These are phyloP conservation scores for Archaeoteleia sp. DNA, from an alignment of 2,888 invertebrate species.

Conservation along the genomic window DNA sequence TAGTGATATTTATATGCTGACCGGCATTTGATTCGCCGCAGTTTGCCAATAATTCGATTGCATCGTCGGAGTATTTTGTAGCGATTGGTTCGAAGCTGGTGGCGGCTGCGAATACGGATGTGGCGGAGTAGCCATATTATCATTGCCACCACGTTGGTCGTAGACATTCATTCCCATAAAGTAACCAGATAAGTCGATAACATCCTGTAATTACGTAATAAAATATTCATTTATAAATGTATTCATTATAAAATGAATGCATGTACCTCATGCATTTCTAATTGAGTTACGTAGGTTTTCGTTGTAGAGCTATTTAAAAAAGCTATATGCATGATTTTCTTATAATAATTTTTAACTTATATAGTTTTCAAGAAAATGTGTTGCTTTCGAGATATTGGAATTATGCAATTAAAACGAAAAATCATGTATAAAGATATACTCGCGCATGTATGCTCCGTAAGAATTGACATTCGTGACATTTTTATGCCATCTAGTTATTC, in stretches of 20 bases:
- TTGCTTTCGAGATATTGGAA: no score
- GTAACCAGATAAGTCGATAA: slow-evolving; percentile 68
- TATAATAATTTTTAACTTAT: no score
- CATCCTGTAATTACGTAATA: slow-evolving; percentile 60
- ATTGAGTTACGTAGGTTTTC: no score
- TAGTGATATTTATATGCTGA: slow-evolving; percentile 49
- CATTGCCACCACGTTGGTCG: slow-evolving; percentile 65
- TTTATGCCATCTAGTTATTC: no score
- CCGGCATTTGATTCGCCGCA: slow-evolving; percentile 69
- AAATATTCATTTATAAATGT: slow-evolving; percentile 9
- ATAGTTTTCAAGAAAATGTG: no score
- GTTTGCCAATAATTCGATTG: slow-evolving; percentile 70
- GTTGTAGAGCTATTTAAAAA: no score
- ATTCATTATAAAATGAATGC: not conserved
- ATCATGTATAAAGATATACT: no score
- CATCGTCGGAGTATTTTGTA: slow-evolving; percentile 59
- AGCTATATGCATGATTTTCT: no score
- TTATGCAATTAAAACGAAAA: no score
- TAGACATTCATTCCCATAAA: slow-evolving; percentile 72
- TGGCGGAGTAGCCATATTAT: slow-evolving; percentile 63
- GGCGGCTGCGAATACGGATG: slow-evolving; percentile 65
- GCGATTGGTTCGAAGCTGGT: slow-evolving; percentile 59
- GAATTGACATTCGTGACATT: no score
- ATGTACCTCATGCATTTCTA: no score
- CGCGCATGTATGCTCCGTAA: no score